Evolutionary conservation across 2,888 invertebrate species (phyloP), one percentile per base, ranked within the genome.

Genomic region (Halocaridina rubra): DNA sequence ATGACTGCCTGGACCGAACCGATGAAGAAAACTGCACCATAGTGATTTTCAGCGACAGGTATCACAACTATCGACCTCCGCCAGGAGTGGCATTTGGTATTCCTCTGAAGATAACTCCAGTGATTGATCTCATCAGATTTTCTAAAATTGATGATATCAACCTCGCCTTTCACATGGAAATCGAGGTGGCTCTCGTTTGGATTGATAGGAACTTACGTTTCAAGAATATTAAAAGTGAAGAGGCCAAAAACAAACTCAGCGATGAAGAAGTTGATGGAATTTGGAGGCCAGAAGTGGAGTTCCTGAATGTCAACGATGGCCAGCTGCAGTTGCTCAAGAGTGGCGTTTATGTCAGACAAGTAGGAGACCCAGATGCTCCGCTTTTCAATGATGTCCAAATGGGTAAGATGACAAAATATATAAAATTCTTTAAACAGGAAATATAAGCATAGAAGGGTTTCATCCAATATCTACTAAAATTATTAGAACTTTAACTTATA

Each of bases 261-360:
- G 61, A 39, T 32, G 10, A 19, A 27, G 61, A 80, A 33, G 74
- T 74, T 24, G 53, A 74, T 57, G 39, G 39, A 29, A 22, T 80
- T 10, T 80, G 80, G 80, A 32, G 32, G 8, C 80, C 80, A 3
- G 74, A 74, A 4, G 72, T 80, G 33, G 80, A 80, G 29, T 80
- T 80, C 39, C 74, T 80, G 3, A 80, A 80, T 61, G 57, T 80
- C 33, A 72, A 80, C 80, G 61, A 80, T 19, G 80, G 80, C 3
- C 33, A 39, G 19, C 61, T 72, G 61, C 16, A 64, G 74, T 16
- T 53, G 29, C 61, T 80, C 13, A 80, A 80, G 24, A 75, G 22
- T n/a, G 75, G 75, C 3, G 27, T 75, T 13, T 75, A 53, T 2
- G 75, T 46, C 4, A 16, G 24, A 24, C 75, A 53, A 13, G 27